Conservation (phyloP, 2,797 vertebrate genomes). For the Melanotaenia parkinsoni region DNA sequence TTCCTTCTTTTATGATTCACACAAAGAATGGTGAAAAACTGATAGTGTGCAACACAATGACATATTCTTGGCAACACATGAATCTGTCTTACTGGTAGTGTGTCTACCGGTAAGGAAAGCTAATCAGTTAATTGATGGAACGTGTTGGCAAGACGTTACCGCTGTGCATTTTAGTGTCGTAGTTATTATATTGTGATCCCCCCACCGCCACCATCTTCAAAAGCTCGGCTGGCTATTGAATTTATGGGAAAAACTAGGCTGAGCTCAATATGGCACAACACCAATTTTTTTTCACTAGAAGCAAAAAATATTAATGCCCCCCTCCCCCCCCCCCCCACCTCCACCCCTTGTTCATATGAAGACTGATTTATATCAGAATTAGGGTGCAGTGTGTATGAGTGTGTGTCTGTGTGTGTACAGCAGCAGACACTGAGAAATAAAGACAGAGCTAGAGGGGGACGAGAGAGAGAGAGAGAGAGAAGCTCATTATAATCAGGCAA, state of each 20-base stretch:
- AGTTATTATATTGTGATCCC: constrained; percentile 20
- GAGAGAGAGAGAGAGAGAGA: constrained; percentile 67
- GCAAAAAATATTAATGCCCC: constrained; percentile 56
- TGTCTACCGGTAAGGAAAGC: not conserved
- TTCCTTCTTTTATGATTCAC: not conserved
- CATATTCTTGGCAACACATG: constrained; percentile 18
- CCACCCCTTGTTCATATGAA: constrained; percentile 50
- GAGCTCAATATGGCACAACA: constrained; percentile 20
- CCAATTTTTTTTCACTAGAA: constrained; percentile 20
- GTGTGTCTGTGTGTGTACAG: constrained; percentile 35
- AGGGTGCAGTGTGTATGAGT: constrained; percentile 40
- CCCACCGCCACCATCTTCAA: not conserved
- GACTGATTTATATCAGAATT: constrained; percentile 76
- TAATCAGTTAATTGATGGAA: constrained; percentile 12
- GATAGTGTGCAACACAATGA: constrained; percentile 8
- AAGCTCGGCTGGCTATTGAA: constrained; percentile 22
- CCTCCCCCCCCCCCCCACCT: not conserved
- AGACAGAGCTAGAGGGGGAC: constrained; percentile 70
- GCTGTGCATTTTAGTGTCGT: constrained; percentile 14
- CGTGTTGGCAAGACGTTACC: constrained; percentile 3
- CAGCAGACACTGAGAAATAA: constrained; percentile 74
- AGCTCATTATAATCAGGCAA: constrained; percentile 84
- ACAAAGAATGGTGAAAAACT: constrained; percentile 34
- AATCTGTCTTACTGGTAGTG: constrained; percentile 12
- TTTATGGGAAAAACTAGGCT: constrained; percentile 28